These are phyloP conservation scores for Rhagologus leucostigma DNA, from an alignment of 2,113 vertebrate genomes.

Conservation along the genomic window DNA sequence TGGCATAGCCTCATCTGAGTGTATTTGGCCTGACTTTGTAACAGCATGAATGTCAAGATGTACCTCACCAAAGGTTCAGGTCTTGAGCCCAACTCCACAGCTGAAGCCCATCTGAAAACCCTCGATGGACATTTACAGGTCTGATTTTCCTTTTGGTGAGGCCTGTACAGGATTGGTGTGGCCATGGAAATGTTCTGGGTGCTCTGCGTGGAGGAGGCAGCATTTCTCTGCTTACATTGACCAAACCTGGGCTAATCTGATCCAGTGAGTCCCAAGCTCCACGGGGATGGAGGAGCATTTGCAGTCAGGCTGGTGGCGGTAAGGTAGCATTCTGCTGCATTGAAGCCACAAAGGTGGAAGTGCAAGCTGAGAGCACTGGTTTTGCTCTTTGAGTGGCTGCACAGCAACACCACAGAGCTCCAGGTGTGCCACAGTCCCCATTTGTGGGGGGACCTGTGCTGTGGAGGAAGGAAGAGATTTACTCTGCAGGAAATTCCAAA, in stretches of 20 bases:
- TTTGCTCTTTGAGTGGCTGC: background rate
- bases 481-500: background rate
- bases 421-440: background rate
- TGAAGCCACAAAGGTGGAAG: background rate
- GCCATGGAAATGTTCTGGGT: background rate
- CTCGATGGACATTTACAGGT: background rate
- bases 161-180: background rate
- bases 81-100: background rate
- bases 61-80: background rate
- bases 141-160: background rate
- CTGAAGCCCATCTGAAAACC: background rate
- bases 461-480: background rate
- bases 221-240: background rate
- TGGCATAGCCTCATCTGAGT: background rate
- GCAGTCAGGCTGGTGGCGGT: background rate
- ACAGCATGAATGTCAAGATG: rapidly evolving
- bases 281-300: background rate
- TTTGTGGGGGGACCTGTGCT: background rate
- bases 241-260: background rate
- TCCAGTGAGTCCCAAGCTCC: background rate
- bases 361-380: background rate
- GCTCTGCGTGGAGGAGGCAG: background rate
- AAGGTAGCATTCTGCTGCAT: background rate
- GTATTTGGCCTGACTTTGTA: background rate
- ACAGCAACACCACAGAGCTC: background rate